A percentile compares a stretch with the other conserved stretches of the same genome.
Conservation (phyloP, 2,113 vertebrate species). For the Equus przewalskii region DNA sequence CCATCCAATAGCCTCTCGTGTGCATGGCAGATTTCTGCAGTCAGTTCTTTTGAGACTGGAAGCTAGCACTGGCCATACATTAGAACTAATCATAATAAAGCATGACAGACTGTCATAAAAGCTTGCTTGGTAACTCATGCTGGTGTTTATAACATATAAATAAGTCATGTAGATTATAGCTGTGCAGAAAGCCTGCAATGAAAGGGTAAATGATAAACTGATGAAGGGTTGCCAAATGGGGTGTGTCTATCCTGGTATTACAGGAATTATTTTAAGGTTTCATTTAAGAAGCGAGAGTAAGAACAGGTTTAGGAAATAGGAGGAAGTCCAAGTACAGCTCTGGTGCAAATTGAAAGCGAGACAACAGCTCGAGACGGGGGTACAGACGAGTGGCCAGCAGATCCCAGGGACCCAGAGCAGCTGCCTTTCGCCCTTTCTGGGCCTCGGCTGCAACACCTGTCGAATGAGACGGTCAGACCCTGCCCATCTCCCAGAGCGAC, state of each 20-base stretch:
- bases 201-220: neutral
- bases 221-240: neutral
- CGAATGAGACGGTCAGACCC: accelerated
- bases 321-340: neutral
- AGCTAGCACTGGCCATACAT: neutral
- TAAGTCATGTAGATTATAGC: neutral
- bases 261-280: neutral
- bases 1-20: neutral
- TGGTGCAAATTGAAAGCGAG: no score
- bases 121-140: neutral
- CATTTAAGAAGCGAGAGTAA: neutral
- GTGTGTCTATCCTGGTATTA: neutral
- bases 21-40: neutral
- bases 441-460: neutral
- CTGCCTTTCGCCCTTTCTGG: accelerated
- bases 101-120: neutral
- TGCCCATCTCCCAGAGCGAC: accelerated
- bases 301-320: neutral
- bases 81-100: conserved; percentile 2
- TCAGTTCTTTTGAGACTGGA: conserved; percentile 41
- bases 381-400: neutral
- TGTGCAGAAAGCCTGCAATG: neutral
- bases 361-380: accelerated
- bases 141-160: neutral
- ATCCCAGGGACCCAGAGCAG: neutral